phyloP scores from a whole-genome alignment of 2,888 invertebrate species.

The Epinotia demarniana region DNA sequence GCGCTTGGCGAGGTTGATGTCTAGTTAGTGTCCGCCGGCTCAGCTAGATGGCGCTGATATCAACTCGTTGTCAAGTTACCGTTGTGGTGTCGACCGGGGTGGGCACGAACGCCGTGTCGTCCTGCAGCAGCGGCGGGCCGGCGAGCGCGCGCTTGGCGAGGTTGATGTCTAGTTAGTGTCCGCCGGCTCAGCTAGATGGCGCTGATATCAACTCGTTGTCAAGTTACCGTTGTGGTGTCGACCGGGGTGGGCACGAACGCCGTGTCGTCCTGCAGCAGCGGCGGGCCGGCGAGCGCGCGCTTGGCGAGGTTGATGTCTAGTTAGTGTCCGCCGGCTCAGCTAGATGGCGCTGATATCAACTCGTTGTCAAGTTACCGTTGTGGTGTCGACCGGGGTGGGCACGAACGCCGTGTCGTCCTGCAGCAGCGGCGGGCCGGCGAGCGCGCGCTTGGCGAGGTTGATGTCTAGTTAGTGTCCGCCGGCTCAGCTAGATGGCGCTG shows the following conservation, averaged over 20 bases:
- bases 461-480: too few relatives aligned
- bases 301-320: neutral
- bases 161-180: too few relatives aligned
- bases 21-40: too few relatives aligned
- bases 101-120: slow-evolving; percentile 97
- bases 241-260: slow-evolving; percentile 98
- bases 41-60: slow-evolving; percentile 49
- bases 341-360: slow-evolving; percentile 51
- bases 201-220: too few relatives aligned
- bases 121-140: slow-evolving; percentile 96
- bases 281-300: slow-evolving; percentile 91
- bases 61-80: too few relatives aligned
- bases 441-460: slow-evolving; percentile 41
- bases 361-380: too few relatives aligned
- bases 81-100: slow-evolving; percentile 98
- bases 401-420: slow-evolving; percentile 97
- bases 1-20: neutral
- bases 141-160: slow-evolving; percentile 80
- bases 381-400: slow-evolving; percentile 98
- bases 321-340: too few relatives aligned
- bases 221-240: too few relatives aligned
- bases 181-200: too few relatives aligned
- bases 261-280: slow-evolving; percentile 95
- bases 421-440: slow-evolving; percentile 97
- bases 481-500: too few relatives aligned